These are phyloP conservation scores for Malurus alboscapulatus DNA, from an alignment of 2,113 vertebrate species.

Conservation along the genomic window DNA sequence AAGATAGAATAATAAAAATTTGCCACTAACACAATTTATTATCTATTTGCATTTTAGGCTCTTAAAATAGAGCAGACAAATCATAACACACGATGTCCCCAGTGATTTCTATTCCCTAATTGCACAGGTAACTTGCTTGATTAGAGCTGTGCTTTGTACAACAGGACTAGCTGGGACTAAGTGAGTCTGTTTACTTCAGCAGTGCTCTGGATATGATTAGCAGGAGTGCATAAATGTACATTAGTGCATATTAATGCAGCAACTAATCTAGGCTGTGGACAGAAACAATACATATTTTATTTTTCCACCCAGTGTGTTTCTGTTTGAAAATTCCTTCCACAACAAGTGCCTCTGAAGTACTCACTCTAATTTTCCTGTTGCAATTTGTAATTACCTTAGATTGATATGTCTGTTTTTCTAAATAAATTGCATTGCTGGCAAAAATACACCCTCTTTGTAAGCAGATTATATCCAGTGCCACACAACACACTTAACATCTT, in stretches of 20 bases:
- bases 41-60: constrained; percentile 52
- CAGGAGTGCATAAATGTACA: constrained; percentile 51
- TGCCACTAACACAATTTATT: constrained; percentile 36
- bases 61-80: constrained; percentile 56
- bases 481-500: not conserved
- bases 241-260: constrained; percentile 54
- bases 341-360: constrained; percentile 24
- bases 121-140: constrained; percentile 53
- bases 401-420: constrained; percentile 44
- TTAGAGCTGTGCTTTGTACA: constrained; percentile 47
- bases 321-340: constrained; percentile 46
- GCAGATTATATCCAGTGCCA: constrained; percentile 24
- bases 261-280: constrained; percentile 32
- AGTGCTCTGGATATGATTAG: constrained; percentile 61
- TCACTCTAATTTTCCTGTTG: constrained; percentile 59
- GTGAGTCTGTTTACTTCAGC: constrained; percentile 45
- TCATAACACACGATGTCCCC: constrained; percentile 6
- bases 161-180: constrained; percentile 48
- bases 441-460: constrained; percentile 30
- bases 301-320: constrained; percentile 14
- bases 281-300: constrained; percentile 49
- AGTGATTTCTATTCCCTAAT: constrained; percentile 61
- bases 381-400: constrained; percentile 58
- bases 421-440: constrained; percentile 51
- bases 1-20: constrained; percentile 14